These are phyloP conservation scores for Echeneis naucrates DNA, from an alignment of 2,797 vertebrate genomes.

Conservation along the genomic window DNA sequence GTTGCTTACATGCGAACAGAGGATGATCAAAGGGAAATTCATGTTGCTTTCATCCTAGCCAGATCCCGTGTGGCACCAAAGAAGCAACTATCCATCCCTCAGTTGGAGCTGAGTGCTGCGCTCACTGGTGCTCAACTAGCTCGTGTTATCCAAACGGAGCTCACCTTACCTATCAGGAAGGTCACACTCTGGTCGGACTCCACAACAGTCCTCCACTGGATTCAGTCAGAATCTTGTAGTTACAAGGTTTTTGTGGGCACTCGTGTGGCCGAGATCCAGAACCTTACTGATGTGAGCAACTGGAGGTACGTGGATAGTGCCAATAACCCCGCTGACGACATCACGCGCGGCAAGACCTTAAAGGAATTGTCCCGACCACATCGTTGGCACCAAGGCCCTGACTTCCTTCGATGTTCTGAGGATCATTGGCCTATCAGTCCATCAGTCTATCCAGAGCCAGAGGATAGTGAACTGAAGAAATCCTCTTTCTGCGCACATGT, in stretches of 20 bases:
- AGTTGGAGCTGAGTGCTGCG: conserved; percentile 21
- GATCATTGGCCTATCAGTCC: no score
- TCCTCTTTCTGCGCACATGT: no score
- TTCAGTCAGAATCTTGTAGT: background rate
- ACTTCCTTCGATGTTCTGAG: no score
- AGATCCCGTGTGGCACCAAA: conserved; percentile 17
- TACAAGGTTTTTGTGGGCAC: no score
- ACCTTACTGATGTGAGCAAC: no score
- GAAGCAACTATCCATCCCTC: conserved; percentile 17
- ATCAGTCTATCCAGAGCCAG: no score
- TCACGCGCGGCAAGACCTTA: conserved; percentile 9
- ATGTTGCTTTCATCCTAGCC: no score
- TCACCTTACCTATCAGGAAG: background rate
- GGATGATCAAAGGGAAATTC: no score
- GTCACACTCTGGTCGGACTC: conserved; percentile 12
- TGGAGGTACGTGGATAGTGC: no score
- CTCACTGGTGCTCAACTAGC: conserved; percentile 34
- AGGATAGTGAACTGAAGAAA: no score
- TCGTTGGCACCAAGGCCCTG: conserved; percentile 20
- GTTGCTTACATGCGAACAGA: conserved; percentile 12
- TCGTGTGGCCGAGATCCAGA: no score
- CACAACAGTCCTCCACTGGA: conserved; percentile 30
- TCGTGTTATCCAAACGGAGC: background rate
- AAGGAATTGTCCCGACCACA: conserved; percentile 1
- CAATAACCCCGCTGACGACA: conserved; percentile 20